Conservation (phyloP, 2,113 vertebrate genomes). For the Scytalopus superciliaris region DNA sequence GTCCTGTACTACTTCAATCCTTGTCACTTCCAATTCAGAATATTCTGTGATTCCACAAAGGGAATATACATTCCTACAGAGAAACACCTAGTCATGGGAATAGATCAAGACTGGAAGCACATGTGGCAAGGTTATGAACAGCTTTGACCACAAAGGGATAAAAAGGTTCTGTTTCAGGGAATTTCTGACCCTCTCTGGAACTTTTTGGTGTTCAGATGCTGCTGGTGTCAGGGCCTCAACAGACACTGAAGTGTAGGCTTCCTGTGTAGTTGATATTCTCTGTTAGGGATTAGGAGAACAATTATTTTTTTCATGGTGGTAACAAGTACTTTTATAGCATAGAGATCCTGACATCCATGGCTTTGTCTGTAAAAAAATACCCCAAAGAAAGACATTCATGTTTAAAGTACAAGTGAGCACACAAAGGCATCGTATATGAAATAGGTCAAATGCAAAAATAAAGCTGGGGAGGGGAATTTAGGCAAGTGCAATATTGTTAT, state of each 20-base stretch:
- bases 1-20: background rate
- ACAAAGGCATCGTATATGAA: background rate
- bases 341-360: background rate
- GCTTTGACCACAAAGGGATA: background rate
- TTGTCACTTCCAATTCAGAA: background rate
- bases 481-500: constrained; percentile 18
- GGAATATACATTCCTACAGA: background rate
- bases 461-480: constrained; percentile 13
- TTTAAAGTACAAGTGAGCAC: background rate
- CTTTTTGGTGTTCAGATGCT: background rate
- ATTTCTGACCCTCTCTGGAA: background rate
- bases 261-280: background rate
- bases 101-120: background rate
- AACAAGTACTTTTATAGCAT: background rate
- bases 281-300: background rate
- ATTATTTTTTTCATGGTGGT: background rate
- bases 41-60: background rate
- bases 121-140: background rate
- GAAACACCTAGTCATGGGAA: background rate
- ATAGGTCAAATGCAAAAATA: constrained; percentile 23
- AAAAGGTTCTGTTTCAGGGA: background rate
- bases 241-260: background rate
- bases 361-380: background rate
- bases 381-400: background rate
- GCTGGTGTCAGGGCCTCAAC: background rate